Percentiles rank a stretch among this genome's conserved stretches.
Evolutionary conservation across 2,888 invertebrate genomes (phyloP).

Genomic region (Phytoseiulus persimilis): DNA sequence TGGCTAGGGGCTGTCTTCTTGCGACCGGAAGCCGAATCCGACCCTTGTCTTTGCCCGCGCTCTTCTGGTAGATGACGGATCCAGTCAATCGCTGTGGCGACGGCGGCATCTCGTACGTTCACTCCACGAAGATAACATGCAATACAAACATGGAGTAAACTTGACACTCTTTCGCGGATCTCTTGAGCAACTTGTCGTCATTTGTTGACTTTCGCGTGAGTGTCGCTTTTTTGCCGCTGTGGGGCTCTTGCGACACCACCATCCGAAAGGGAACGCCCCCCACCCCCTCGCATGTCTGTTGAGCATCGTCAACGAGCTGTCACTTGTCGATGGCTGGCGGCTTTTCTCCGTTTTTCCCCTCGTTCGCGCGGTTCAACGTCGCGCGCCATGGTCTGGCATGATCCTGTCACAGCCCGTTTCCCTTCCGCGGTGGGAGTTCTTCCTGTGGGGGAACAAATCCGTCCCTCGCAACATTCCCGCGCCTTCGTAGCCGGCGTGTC

Average conservation of each 20-base stretch:
- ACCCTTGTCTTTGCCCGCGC: too few relatives aligned
- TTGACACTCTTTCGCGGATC: too few relatives aligned
- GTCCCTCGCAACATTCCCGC: neutral
- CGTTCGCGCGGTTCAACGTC: neutral
- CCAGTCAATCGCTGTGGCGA: too few relatives aligned
- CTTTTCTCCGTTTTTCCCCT: neutral
- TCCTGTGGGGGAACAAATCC: neutral
- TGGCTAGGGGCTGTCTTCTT: too few relatives aligned
- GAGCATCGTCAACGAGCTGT: neutral
- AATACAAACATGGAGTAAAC: too few relatives aligned
- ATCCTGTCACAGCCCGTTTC: neutral
- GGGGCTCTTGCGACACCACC: neutral
- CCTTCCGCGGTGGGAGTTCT: neutral
- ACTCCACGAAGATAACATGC: too few relatives aligned
- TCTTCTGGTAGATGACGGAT: too few relatives aligned
- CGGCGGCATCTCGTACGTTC: too few relatives aligned
- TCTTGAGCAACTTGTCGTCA: neutral
- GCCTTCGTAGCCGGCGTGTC: neutral
- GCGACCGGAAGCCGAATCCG: too few relatives aligned
- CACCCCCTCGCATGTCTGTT: neutral
- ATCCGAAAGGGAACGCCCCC: neutral
- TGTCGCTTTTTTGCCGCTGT: neutral
- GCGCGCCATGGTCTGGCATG: neutral
- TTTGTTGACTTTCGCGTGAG: neutral
- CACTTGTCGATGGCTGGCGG: neutral